Base-by-base conservation (phyloP, 2,113 vertebrate species). In the Leuciscus idus region DNA sequence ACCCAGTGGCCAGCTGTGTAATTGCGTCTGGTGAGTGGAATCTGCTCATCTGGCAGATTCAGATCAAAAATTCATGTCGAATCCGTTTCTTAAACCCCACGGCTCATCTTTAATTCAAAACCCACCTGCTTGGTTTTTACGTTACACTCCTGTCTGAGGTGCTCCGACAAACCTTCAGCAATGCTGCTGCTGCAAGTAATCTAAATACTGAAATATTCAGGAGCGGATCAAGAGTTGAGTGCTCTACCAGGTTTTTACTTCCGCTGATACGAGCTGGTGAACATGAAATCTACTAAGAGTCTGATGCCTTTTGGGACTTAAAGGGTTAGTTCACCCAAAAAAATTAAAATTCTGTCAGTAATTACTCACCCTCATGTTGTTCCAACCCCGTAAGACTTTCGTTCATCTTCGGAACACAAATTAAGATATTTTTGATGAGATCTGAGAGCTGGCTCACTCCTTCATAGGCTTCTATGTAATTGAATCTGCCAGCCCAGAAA, bases 1-100 rank as follows among this genome's bases (percentile, higher is more conserved):
- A 91, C 91, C 93, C 87, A 91, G 93, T 92, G 92, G 92, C 82
- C 64, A 36, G 70, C 52, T n/a, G 73, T 68, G 78, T 48, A 39
- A 55, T n/a, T 84, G 86, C 61, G 48, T 23, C 21, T 9, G 13
- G 33, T 19, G 4, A 81, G 15, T 48, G 61, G 52, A 85, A 28
- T 70, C 77, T 59, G 26, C 81, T 74, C 79, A 55, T 48, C 88
- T 84, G 72, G 74, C 33, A 13, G 59, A 85, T 81, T 46, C 62
- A 39, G 61, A 87, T 90, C 19, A 88, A 89, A 90, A 87, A 88
- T 87, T 81, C 64, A 89, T 88, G 87, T 62, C 30, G 68, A 36
- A 84, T 72, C 70, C 86, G 87, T 87, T 85, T 88, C 80, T 88
- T 87, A 86, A 90, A 86, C 83, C 84, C 81, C 77, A 50, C 3